Evolutionary conservation across 2,888 invertebrate genomes (phyloP).

Genomic region (Ectemnius cavifrons): DNA sequence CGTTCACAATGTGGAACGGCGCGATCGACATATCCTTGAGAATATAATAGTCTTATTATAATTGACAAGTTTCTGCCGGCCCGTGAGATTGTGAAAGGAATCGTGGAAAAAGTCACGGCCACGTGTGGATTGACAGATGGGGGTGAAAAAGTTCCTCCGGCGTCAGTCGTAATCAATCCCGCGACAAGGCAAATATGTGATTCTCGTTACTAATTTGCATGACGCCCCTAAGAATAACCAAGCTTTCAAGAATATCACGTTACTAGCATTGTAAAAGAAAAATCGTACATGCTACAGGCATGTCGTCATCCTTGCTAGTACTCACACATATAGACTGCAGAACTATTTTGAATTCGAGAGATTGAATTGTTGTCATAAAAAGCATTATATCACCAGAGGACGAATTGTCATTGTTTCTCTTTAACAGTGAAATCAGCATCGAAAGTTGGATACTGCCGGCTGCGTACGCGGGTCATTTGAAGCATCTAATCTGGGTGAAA

Average conservation of each 20-base stretch:
- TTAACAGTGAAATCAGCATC: constrained; percentile 84
- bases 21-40: constrained; percentile 6
- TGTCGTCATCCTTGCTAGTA: too few relatives aligned
- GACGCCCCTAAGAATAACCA: constrained; percentile 2
- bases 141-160: background rate
- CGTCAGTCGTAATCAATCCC: background rate
- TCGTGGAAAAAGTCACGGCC: constrained; percentile 16
- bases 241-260: constrained; percentile 4
- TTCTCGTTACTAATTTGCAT: constrained; percentile 8
- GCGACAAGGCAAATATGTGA: background rate
- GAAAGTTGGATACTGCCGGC: constrained; percentile 97
- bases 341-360: too few relatives aligned
- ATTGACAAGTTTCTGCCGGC: constrained; percentile 10
- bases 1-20: background rate
- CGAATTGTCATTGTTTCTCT: too few relatives aligned
- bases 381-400: too few relatives aligned
- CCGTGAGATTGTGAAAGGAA: constrained; percentile 5
- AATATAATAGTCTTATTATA: constrained; percentile 17
- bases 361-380: too few relatives aligned
- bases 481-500: constrained; percentile 90
- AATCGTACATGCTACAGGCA: background rate
- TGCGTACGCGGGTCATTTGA: constrained; percentile 90
- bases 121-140: background rate
- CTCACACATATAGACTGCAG: too few relatives aligned
- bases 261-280: constrained; percentile 6